A percentile compares a stretch with the other conserved stretches of the same genome.
phyloP scores from a whole-genome alignment of 1,140 invertebrate species.

The Bombus confusus region DNA sequence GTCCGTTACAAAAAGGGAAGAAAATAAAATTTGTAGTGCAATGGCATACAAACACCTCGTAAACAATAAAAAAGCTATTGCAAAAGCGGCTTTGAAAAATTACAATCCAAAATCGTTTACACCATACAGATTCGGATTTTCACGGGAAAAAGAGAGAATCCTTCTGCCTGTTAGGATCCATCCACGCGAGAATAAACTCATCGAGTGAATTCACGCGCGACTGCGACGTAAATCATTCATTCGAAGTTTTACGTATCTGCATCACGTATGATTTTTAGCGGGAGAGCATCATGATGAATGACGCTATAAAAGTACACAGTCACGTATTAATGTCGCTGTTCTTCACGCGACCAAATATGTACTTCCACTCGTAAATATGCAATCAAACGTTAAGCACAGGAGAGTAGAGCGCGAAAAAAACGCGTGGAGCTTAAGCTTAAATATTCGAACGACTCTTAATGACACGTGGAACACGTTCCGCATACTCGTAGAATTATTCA shows the following conservation, averaged over 20 bases:
- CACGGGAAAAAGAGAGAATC: neutral
- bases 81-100: neutral
- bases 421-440: neutral
- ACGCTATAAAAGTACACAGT: slow-evolving; percentile 11
- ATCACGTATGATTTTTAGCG: slow-evolving; percentile 7
- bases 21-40: neutral
- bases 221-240: slow-evolving; percentile 14
- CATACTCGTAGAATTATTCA: slow-evolving; percentile 1
- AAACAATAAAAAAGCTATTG: neutral
- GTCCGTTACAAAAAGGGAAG: neutral
- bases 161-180: neutral
- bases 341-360: neutral
- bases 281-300: neutral
- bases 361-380: slow-evolving; percentile 7
- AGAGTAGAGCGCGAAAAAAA: neutral
- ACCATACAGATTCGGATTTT: neutral
- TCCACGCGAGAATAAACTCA: slow-evolving; percentile 24
- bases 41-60: neutral
- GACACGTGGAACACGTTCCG: slow-evolving; percentile 5
- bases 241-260: neutral
- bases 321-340: neutral
- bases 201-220: slow-evolving; percentile 19
- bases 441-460: slow-evolving; percentile 34
- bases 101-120: slow-evolving; percentile 3
- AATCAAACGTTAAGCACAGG: neutral